A percentile compares a stretch with the other conserved stretches of the same genome.
phyloP scores from a whole-genome alignment of 2,113 vertebrate species.

The Zosterops hypoxanthus region DNA sequence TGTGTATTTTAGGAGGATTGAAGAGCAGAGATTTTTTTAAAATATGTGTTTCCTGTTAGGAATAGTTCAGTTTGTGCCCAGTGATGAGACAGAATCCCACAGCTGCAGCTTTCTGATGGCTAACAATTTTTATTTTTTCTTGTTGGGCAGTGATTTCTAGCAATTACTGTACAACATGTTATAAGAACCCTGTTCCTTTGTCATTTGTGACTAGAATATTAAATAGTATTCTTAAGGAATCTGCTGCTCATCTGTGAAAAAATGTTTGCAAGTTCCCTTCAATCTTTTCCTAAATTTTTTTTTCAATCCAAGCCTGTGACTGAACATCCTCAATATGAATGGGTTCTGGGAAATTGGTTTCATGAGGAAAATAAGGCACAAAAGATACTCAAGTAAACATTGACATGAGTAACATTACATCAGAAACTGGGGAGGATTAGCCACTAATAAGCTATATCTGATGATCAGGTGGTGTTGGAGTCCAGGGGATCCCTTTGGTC shows the following conservation, averaged over 20 bases:
- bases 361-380: neutral
- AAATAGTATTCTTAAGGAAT: neutral
- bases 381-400: neutral
- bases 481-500: too few species aligned
- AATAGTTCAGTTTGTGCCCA: neutral
- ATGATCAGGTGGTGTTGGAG: neutral
- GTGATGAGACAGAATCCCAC: neutral
- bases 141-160: neutral
- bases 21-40: neutral
- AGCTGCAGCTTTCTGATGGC: neutral
- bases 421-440: neutral
- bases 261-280: neutral
- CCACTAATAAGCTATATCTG: neutral
- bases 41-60: neutral
- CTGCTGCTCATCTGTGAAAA: neutral
- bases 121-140: neutral
- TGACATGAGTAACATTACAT: neutral
- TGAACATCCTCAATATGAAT: neutral
- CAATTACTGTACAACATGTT: neutral
- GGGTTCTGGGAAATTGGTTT: neutral
- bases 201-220: neutral
- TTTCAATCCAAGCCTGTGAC: neutral
- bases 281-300: neutral
- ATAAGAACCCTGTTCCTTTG: neutral
- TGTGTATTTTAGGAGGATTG: neutral